Evolutionary conservation across 2,888 invertebrate genomes (phyloP).

Genomic region (Galeopsomyia nigrocyanea): DNA sequence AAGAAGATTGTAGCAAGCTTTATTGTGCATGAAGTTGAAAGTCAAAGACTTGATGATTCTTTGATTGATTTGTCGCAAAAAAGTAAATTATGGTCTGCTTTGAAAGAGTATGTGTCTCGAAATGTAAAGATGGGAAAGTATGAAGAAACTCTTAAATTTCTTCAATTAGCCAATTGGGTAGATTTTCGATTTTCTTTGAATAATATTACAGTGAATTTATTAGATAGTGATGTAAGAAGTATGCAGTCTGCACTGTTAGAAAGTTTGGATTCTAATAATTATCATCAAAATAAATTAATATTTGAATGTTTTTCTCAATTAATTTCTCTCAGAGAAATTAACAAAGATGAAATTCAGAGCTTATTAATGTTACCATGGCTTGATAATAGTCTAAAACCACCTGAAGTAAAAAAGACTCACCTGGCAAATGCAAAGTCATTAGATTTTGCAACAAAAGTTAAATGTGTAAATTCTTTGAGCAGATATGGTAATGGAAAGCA

Average conservation of each 20-base stretch:
- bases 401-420: conserved; percentile 51
- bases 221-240: conserved; percentile 50
- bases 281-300: conserved; percentile 49
- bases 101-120: conserved; percentile 51
- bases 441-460: conserved; percentile 54
- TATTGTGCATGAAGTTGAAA: conserved; percentile 57
- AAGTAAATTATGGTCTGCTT: conserved; percentile 57
- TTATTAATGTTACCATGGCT: conserved; percentile 59
- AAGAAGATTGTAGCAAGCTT: conserved; percentile 56
- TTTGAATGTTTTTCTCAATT: conserved; percentile 59
- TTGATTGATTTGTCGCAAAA: conserved; percentile 46
- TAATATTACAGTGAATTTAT: conserved; percentile 51
- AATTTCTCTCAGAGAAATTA: conserved; percentile 56
- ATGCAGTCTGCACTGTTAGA: conserved; percentile 50
- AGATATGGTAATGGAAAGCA: conserved; percentile 55
- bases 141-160: conserved; percentile 49
- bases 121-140: conserved; percentile 51
- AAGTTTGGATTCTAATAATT: conserved; percentile 48
- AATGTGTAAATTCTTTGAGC: conserved; percentile 57
- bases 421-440: conserved; percentile 56
- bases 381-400: conserved; percentile 43
- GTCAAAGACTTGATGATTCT: conserved; percentile 8
- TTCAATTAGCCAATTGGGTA: conserved; percentile 53
- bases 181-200: conserved; percentile 52
- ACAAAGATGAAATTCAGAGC: conserved; percentile 55